Base-by-base conservation (phyloP, 1,140 invertebrate species). In the Meloidogyne hapla region DNA sequence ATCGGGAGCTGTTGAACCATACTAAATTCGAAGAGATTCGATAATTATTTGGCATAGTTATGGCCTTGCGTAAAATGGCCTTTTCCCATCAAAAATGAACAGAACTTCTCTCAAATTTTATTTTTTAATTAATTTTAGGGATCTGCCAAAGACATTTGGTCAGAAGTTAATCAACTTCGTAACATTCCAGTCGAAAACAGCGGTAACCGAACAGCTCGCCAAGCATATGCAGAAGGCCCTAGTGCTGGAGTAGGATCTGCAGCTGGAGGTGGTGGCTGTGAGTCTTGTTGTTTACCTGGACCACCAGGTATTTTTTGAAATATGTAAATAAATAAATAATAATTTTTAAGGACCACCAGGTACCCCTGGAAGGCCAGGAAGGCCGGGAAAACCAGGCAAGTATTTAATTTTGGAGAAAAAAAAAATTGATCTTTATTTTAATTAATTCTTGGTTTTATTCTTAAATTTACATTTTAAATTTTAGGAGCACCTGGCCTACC, bases 61-160 rank as follows among this genome's bases (percentile, higher is more conserved):
- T n/a, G n/a, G n/a, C n/a, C n/a, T n/a, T n/a, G n/a, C n/a, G n/a
- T n/a, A n/a, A n/a, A n/a, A n/a, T n/a, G n/a, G n/a, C n/a, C n/a
- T n/a, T n/a, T n/a, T n/a, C n/a, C n/a, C n/a, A n/a, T n/a, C n/a
- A n/a, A n/a, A n/a, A n/a, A n/a, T n/a, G n/a, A n/a, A n/a, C n/a
- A n/a, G n/a, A n/a, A n/a, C 15, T 26, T 21, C n/a, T 33, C 5
- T 6, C 21, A 66, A 61, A 21, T 18, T 63, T 15, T 25, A 63
- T 1, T 26, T 23, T 13, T 73, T 64, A 18, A 18, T 25, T 25
- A 28, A 28, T 76, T 79, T 33, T 33, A 81, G 78, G 84, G 84
- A 72, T 84, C 83, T 18, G 83, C 83, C 45, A 84, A 85, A 26
- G 83, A 84, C 66, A 84, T 84, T 76, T 84, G 83, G 83, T 72